Evolutionary conservation across 2,113 vertebrate species (phyloP).

Genomic region (Oenanthe oenanthe): DNA sequence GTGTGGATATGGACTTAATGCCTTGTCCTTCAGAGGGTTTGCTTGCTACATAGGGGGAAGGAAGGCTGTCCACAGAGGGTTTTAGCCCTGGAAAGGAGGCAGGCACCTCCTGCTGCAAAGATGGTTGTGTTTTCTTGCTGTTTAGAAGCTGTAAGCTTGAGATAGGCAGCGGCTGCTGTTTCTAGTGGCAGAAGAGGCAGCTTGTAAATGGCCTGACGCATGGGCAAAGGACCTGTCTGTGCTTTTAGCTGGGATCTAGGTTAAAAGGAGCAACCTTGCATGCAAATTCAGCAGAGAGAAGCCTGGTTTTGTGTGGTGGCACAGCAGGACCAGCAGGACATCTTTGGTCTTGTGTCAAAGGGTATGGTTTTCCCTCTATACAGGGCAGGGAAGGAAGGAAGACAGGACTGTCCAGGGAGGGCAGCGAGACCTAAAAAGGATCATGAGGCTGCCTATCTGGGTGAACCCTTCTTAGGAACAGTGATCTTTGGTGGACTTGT

Average conservation of each 20-base stretch:
- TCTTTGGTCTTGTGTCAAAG: background rate
- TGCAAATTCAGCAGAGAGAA: background rate
- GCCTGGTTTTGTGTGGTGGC: fast-evolving
- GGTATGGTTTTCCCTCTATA: fast-evolving
- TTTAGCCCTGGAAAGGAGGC: background rate
- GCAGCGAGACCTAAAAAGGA: background rate
- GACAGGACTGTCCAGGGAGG: background rate
- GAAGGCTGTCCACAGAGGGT: background rate
- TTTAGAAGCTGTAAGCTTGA: background rate
- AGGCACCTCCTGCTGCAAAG: background rate
- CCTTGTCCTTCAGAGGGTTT: background rate
- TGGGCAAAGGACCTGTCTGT: background rate
- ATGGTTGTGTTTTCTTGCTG: background rate
- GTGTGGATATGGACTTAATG: background rate
- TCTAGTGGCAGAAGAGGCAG: background rate
- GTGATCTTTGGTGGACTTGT: background rate
- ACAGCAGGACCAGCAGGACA: background rate
- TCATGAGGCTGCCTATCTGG: background rate
- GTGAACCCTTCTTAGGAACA: background rate
- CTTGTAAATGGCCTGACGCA: background rate
- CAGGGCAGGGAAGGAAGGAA: background rate
- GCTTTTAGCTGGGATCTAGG: background rate
- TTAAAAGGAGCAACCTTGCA: background rate
- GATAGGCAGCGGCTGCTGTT: background rate
- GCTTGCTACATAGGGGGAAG: background rate